These are phyloP conservation scores for Bombus confusus DNA, from an alignment of 1,140 invertebrate species.

Conservation along the genomic window DNA sequence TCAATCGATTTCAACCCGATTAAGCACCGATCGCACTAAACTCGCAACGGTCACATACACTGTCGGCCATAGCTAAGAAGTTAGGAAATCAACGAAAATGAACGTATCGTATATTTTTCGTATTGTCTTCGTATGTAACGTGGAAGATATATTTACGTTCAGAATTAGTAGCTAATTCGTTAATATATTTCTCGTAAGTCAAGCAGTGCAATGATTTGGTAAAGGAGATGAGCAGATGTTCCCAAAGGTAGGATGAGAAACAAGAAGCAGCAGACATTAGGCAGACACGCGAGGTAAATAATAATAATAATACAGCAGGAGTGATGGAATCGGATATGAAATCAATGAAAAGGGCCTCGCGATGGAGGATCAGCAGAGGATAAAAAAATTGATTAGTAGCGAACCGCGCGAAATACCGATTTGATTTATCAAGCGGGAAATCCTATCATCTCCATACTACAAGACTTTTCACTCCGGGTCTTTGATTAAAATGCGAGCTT, in stretches of 20 bases:
- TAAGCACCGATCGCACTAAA: too few species aligned
- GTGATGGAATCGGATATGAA: constrained; percentile 56
- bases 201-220: neutral
- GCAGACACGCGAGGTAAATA: neutral
- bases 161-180: too few species aligned
- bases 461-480: constrained; percentile 80
- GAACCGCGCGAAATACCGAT: constrained; percentile 67
- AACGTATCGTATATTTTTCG: too few species aligned
- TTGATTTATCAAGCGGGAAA: constrained; percentile 80
- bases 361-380: constrained; percentile 33
- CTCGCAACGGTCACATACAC: too few species aligned
- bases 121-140: too few species aligned
- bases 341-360: constrained; percentile 51
- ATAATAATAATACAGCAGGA: constrained; percentile 17
- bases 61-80: too few species aligned
- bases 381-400: constrained; percentile 72
- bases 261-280: neutral
- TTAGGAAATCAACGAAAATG: too few species aligned
- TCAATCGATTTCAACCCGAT: too few species aligned
- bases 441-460: constrained; percentile 78
- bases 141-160: too few species aligned
- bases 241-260: neutral
- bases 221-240: neutral
- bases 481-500: constrained; percentile 82
- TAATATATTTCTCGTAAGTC: too few species aligned